Evolutionary conservation across 1,140 invertebrate genomes (phyloP), one percentile per base, ranked within the genome.

Genomic region (Pseudoatta argentina): DNA sequence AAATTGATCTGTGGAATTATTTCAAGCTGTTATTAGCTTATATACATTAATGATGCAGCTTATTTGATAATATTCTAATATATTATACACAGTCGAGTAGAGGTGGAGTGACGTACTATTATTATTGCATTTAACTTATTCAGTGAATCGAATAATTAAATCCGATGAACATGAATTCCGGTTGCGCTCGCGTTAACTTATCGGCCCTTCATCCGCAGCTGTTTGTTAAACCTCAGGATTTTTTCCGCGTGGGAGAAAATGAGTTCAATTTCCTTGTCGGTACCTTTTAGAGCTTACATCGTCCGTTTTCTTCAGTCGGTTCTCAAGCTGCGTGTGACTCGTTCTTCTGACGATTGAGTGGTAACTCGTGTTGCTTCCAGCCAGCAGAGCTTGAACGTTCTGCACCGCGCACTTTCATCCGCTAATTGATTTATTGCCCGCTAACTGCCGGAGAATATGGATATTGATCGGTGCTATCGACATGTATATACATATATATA

Each of bases 381-480:
- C 67, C 79, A 34, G 24, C 24, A 24, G 24, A 61, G 78, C 78
- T 71, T 44, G 57, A 73, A 82, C 79, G 69, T 83, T 75, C 39
- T 14, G 39, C 75, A 30, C 21, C 63, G 79, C 48, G 44, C 63
- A 71, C 55, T 72, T 61, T 83, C 79, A 44, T 63, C 39, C 55
- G 39, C 55, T 83, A 83, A 83, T 83, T 83, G 79, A 83, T 83
- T 83, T 83, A 83, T 83, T 69, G 69, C 69, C 39, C 79, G 79
- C 55, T 75, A 83, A 83, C 79, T 83, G 59, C 71, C 55, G 39
- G 24, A 83, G 79, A 83, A 83, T 83, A 83, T 83, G 75, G 79
- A 83, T 83, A 83, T 82, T 44, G 79, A 82, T 82, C 79, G 79
- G 6, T 6, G 21, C 39, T 73, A 61, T 75, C 55, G 39, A 83